Conservation (phyloP, 2,888 invertebrate genomes). For the Brachyptera risi region DNA sequence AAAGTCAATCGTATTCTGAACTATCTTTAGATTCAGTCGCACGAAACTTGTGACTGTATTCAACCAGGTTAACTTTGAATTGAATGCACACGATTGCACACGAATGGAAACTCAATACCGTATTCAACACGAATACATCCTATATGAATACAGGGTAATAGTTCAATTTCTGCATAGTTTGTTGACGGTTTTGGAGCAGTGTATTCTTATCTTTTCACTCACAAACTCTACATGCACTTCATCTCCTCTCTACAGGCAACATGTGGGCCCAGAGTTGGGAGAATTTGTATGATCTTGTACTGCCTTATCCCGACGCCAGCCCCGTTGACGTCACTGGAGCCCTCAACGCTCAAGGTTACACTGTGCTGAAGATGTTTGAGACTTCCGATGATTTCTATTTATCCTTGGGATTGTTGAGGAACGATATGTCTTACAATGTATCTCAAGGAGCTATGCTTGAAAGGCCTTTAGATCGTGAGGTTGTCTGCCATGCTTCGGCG, state of each 20-base stretch:
- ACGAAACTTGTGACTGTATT: too few species aligned
- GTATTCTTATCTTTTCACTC: too few species aligned
- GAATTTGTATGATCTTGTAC: constrained; percentile 49
- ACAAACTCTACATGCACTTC: too few species aligned
- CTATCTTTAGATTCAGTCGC: too few species aligned
- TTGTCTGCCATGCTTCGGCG: constrained; percentile 64
- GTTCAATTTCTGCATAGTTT: too few species aligned
- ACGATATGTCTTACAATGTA: constrained; percentile 55
- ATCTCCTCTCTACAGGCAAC: constrained; percentile 54
- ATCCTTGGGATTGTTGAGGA: constrained; percentile 57
- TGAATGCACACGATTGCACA: too few species aligned
- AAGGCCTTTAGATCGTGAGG: constrained; percentile 54
- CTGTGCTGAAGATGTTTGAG: constrained; percentile 50
- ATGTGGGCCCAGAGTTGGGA: constrained; percentile 65
- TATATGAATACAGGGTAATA: too few species aligned
- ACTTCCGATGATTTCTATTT: constrained; percentile 58
- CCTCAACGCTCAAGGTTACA: constrained; percentile 45
- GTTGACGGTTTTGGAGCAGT: too few species aligned
- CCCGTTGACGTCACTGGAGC: constrained; percentile 52
- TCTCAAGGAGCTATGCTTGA: constrained; percentile 48
- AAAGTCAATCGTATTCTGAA: too few species aligned
- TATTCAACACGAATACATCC: too few species aligned
- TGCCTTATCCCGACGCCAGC: constrained; percentile 46
- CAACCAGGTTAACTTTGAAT: too few species aligned
- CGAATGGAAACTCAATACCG: too few species aligned